phyloP scores from a whole-genome alignment of 2,113 vertebrate species.

The Varanus salvator region DNA sequence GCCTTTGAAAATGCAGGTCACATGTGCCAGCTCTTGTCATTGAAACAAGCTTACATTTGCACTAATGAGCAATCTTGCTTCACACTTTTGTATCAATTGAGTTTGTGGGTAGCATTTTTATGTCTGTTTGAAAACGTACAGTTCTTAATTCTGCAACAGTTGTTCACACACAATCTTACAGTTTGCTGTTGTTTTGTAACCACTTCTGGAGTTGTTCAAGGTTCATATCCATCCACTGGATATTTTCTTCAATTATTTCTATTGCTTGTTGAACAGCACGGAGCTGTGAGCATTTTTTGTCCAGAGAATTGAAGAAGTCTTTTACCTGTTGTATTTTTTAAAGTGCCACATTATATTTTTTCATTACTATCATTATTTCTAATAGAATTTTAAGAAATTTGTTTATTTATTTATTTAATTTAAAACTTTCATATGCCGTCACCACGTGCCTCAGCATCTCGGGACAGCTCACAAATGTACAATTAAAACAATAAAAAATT shows the following conservation, averaged over 20 bases:
- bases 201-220: constrained; percentile 81
- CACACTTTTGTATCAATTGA: background rate
- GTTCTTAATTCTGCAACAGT: background rate
- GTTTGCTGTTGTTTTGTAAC: constrained; percentile 64
- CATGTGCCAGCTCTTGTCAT: no score
- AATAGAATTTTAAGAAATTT: background rate
- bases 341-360: background rate
- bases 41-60: background rate
- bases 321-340: constrained; percentile 75
- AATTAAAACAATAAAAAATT: no score
- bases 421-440: no score
- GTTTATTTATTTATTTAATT: no score
- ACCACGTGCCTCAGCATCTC: no score
- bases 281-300: constrained; percentile 82
- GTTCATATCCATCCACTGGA: constrained; percentile 88
- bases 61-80: background rate
- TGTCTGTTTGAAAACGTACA: background rate
- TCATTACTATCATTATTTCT: background rate
- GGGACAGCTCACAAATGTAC: no score
- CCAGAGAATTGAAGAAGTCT: constrained; percentile 85
- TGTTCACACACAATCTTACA: background rate
- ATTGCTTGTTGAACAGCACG: constrained; percentile 86
- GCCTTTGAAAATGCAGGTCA: background rate
- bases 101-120: background rate
- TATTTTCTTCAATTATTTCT: constrained; percentile 89